phyloP scores from a whole-genome alignment of 2,888 invertebrate species.

The Scaptomyza flava region DNA sequence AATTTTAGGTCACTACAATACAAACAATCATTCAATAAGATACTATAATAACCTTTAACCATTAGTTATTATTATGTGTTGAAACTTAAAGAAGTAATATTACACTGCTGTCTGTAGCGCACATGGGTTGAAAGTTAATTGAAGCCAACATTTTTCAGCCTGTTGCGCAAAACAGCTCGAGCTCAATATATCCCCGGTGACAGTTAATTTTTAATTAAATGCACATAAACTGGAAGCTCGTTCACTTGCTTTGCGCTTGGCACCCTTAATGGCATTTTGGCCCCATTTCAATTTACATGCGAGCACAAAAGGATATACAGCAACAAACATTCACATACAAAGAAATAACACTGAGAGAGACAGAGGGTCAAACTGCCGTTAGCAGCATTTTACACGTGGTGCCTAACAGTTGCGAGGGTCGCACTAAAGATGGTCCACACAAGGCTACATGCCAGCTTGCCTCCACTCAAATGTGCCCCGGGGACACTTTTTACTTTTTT shows the following conservation, averaged over 20 bases:
- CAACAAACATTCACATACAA: constrained; percentile 2
- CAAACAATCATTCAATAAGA: too few species aligned
- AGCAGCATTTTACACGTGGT: constrained; percentile 66
- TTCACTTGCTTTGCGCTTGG: constrained; percentile 51
- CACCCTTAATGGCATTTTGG: constrained; percentile 71
- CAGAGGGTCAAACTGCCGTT: constrained; percentile 52
- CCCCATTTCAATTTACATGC: constrained; percentile 76
- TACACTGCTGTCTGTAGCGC: background rate
- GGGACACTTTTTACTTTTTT: constrained; percentile 48
- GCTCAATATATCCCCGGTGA: constrained; percentile 60
- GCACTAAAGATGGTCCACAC: constrained; percentile 37
- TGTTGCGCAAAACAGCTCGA: constrained; percentile 13
- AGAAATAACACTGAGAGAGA: constrained; percentile 9
- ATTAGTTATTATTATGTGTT: background rate
- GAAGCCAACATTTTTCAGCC: constrained; percentile 14
- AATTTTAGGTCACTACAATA: too few species aligned
- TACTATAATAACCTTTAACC: too few species aligned
- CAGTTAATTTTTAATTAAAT: constrained; percentile 78
- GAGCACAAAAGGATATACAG: constrained; percentile 41
- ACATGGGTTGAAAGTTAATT: constrained; percentile 19
- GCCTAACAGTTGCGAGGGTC: constrained; percentile 54
- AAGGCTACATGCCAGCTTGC: constrained; percentile 23
- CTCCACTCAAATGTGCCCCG: constrained; percentile 62
- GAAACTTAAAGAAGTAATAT: background rate
- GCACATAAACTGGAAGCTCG: constrained; percentile 56